These are phyloP conservation scores for Mimachlamys varia DNA, from an alignment of 2,888 invertebrate genomes.

Conservation along the genomic window DNA sequence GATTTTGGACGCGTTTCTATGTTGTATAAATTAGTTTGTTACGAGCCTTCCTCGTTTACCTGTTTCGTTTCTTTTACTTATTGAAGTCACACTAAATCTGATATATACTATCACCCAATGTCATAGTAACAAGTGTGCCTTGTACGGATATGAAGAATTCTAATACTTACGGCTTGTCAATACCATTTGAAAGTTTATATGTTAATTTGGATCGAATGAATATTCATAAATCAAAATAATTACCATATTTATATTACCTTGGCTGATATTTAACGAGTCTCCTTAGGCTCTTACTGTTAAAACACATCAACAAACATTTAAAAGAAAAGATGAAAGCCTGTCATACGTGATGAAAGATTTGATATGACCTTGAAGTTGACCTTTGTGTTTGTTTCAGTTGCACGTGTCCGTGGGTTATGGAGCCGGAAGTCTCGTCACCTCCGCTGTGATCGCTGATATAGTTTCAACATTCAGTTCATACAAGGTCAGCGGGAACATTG, in stretches of 20 bases:
- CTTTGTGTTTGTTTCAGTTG: conserved; percentile 51
- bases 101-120: too few relatives aligned
- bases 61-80: too few relatives aligned
- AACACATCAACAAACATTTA: neutral
- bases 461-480: conserved; percentile 48
- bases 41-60: too few relatives aligned
- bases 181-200: too few relatives aligned
- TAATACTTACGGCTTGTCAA: too few relatives aligned
- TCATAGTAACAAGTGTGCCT: too few relatives aligned
- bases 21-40: too few relatives aligned
- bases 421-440: conserved; percentile 49
- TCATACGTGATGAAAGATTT: neutral
- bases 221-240: neutral
- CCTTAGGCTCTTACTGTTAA: neutral
- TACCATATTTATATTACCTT: neutral
- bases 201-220: neutral
- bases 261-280: neutral
- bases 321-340: neutral
- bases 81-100: too few relatives aligned
- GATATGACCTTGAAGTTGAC: neutral
- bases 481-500: conserved; percentile 47
- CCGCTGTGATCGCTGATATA: conserved; percentile 45
- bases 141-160: neutral
- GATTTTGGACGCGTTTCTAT: too few relatives aligned
- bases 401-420: conserved; percentile 53